Evolutionary conservation across 2,113 vertebrate species (phyloP).

Genomic region (Sorex fumeus): DNA sequence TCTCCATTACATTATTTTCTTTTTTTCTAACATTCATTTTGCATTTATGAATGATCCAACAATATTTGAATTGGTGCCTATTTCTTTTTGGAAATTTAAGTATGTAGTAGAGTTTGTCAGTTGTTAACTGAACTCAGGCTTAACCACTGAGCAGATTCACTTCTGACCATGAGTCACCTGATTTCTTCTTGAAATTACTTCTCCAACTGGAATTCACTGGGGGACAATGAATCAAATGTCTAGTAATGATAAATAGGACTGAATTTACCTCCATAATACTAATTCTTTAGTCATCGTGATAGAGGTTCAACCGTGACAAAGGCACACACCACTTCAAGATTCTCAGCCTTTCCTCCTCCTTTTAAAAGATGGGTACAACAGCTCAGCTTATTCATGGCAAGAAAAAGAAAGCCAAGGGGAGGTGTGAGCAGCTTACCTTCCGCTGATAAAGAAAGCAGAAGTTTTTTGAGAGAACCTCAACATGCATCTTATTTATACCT

Average conservation of each 20-base stretch:
- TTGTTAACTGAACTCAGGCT: neutral
- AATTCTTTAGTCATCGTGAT: neutral
- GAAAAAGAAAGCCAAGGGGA: neutral
- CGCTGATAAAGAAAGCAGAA: neutral
- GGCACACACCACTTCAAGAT: neutral
- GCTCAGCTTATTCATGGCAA: neutral
- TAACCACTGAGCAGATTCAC: slow-evolving; percentile 1
- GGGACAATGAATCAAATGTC: neutral
- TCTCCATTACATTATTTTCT: neutral
- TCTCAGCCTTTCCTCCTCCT: neutral
- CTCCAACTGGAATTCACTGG: neutral
- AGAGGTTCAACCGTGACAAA: neutral
- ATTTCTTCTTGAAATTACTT: slow-evolving; percentile 18
- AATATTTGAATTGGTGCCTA: neutral
- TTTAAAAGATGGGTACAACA: neutral
- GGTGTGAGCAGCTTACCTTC: neutral
- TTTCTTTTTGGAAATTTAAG: slow-evolving; percentile 26
- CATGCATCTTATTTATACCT: neutral
- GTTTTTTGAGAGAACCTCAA: neutral
- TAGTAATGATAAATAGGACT: neutral
- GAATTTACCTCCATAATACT: neutral
- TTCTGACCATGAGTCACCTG: neutral
- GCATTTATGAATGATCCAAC: neutral
- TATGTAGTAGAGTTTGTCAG: neutral
- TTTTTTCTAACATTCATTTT: neutral